Evolutionary conservation across 2,797 vertebrate species (phyloP).

Genomic region (Sciurus carolinensis): DNA sequence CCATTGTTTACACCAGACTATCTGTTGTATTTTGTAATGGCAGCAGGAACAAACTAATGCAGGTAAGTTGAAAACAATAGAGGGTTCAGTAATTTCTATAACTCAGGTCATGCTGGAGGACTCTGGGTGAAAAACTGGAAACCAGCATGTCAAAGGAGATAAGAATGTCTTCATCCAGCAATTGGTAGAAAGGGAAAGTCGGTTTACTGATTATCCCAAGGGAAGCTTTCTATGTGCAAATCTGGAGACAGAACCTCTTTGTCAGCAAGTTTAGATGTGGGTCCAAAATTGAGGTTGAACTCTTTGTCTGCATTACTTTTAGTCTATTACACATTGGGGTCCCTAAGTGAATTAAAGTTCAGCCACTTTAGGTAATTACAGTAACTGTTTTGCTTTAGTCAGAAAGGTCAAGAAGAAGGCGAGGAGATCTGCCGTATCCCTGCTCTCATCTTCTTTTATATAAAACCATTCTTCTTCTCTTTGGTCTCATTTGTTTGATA

Average conservation of each 20-base stretch:
- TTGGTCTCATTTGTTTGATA: constrained; percentile 24
- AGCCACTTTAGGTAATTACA: constrained; percentile 68
- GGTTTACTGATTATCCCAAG: constrained; percentile 19
- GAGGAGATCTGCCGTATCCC: background rate
- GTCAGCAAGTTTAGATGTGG: constrained; percentile 37
- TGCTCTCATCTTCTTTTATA: background rate
- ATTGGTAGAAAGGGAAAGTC: background rate
- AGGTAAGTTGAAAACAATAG: background rate
- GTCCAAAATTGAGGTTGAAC: constrained; percentile 28
- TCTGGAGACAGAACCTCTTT: background rate
- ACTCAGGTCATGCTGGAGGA: background rate
- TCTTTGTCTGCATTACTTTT: constrained; percentile 44
- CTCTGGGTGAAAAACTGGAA: background rate
- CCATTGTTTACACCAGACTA: background rate
- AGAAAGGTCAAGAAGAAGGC: constrained; percentile 60
- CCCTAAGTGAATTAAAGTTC: constrained; percentile 73
- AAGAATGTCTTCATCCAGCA: background rate
- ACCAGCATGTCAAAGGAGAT: background rate
- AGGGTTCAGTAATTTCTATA: background rate
- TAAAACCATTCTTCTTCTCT: constrained; percentile 39
- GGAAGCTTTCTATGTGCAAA: background rate
- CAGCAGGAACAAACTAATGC: background rate
- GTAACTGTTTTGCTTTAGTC: constrained; percentile 10
- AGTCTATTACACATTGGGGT: background rate
- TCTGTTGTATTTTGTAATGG: background rate